phyloP scores from a whole-genome alignment of 2,113 vertebrate species.

The Bombycilla garrulus region DNA sequence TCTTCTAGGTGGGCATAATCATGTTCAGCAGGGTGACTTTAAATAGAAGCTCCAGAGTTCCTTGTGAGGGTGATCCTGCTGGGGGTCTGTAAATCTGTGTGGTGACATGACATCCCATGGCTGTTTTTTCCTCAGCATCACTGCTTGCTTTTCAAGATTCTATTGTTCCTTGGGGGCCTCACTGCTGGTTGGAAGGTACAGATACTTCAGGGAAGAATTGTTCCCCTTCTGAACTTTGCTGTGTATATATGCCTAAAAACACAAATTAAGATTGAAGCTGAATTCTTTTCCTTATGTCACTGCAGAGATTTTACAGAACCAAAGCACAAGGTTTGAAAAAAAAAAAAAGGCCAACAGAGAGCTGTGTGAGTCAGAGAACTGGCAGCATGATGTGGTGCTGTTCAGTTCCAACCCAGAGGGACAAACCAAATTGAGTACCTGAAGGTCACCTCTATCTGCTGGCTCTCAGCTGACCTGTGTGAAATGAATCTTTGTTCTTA shows the following conservation, averaged over 20 bases:
- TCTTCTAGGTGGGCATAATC: not conserved
- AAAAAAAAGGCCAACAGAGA: not conserved
- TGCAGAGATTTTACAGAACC: slow-evolving; percentile 26
- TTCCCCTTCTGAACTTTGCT: not conserved
- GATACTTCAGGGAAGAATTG: not conserved
- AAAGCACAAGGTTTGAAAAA: not conserved
- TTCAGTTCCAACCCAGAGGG: slow-evolving; percentile 25
- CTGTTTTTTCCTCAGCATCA: not conserved
- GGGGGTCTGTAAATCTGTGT: not conserved
- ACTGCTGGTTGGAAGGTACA: not conserved
- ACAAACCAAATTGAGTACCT: not conserved
- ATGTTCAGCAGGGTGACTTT: fast-evolving
- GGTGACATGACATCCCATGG: not conserved
- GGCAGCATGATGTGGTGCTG: slow-evolving; percentile 8
- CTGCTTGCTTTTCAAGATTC: not conserved
- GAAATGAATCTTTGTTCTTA: not conserved
- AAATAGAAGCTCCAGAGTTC: not conserved
- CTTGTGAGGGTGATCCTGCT: not conserved
- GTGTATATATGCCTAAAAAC: not conserved
- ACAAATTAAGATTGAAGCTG: not conserved
- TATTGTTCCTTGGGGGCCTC: not conserved
- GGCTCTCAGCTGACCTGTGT: not conserved
- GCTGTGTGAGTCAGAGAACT: slow-evolving; percentile 52
- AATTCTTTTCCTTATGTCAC: not conserved
- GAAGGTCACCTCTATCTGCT: slow-evolving; percentile 43